These are phyloP conservation scores for Bhutanitis thaidina DNA, from an alignment of 2,888 invertebrate genomes.

Conservation along the genomic window DNA sequence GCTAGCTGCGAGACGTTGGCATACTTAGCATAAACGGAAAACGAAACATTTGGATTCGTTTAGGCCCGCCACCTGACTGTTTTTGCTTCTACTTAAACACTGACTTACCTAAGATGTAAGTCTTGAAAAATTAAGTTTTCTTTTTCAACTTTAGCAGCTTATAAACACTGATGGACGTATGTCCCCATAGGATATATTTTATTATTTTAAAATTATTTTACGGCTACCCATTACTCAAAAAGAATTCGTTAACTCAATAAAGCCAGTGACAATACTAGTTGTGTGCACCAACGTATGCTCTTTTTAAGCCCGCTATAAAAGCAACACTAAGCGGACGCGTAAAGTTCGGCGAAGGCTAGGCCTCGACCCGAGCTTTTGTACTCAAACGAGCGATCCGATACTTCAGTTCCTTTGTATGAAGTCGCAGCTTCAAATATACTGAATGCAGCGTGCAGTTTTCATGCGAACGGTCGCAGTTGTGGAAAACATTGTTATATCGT, in stretches of 20 bases:
- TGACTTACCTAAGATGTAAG: no score
- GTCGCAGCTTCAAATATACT: slow-evolving; percentile 27
- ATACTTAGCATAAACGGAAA: no score
- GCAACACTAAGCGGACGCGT: slow-evolving; percentile 29
- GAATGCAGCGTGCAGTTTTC: slow-evolving; percentile 14
- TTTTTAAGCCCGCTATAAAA: neutral
- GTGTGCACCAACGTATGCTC: neutral
- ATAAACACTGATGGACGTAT: no score
- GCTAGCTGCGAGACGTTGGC: no score
- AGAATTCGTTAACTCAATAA: neutral
- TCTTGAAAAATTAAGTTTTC: no score
- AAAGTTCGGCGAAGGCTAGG: slow-evolving; percentile 64
- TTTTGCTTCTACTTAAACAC: no score
- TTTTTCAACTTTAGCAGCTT: no score
- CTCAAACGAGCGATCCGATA: slow-evolving; percentile 44
- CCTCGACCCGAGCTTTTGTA: slow-evolving; percentile 66
- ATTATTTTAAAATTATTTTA: no score
- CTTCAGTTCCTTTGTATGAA: slow-evolving; percentile 49
- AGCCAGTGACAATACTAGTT: neutral
- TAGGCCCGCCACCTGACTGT: no score
- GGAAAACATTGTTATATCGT: slow-evolving; percentile 5
- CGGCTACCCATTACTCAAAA: neutral
- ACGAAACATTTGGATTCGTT: no score
- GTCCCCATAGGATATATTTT: no score
- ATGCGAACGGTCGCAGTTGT: slow-evolving; percentile 1